These are phyloP conservation scores for Megalonaias nervosa DNA, from an alignment of 1,140 invertebrate species.

Conservation along the genomic window DNA sequence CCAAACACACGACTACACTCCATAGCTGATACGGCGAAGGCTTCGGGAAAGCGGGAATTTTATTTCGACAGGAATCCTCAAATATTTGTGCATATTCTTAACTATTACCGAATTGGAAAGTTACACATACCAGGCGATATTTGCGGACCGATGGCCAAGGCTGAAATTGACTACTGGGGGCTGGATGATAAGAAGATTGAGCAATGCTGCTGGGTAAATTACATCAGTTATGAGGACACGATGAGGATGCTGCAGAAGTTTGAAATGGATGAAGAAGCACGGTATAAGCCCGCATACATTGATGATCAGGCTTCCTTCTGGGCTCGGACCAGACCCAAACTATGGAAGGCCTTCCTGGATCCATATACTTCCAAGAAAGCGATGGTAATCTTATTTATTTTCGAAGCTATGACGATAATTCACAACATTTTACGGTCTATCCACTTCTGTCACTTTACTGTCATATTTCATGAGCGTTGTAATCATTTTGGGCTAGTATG, in stretches of 20 bases:
- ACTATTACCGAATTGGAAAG: conserved; percentile 99
- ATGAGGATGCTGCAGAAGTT: conserved; percentile 30
- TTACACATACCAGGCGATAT: conserved; percentile 98
- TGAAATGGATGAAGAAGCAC: conserved; percentile 38
- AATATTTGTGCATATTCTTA: conserved; percentile 97
- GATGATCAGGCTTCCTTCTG: conserved; percentile 54
- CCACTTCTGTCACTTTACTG: too few relatives aligned
- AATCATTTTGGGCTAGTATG: too few relatives aligned
- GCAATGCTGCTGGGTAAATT: conserved; percentile 47
- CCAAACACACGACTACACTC: conserved; percentile 27
- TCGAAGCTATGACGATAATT: too few relatives aligned
- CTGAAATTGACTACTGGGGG: conserved; percentile 94
- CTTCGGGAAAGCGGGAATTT: conserved; percentile 80
- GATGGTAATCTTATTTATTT: conserved; percentile 4
- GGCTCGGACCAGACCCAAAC: conserved; percentile 44
- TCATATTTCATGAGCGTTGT: too few relatives aligned
- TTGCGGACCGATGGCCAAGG: conserved; percentile 97
- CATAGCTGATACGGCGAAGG: conserved; percentile 29
- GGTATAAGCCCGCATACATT: conserved; percentile 35
- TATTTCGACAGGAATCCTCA: conserved; percentile 99
- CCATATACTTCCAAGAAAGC: conserved; percentile 32
- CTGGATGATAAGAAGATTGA: conserved; percentile 47
- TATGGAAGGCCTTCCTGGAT: conserved; percentile 38
- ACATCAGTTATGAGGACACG: conserved; percentile 38
- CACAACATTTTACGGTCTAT: too few relatives aligned